A percentile compares a stretch with the other conserved stretches of the same genome.
Evolutionary conservation across 2,797 vertebrate species (phyloP).

Genomic region (Malurus splendens): DNA sequence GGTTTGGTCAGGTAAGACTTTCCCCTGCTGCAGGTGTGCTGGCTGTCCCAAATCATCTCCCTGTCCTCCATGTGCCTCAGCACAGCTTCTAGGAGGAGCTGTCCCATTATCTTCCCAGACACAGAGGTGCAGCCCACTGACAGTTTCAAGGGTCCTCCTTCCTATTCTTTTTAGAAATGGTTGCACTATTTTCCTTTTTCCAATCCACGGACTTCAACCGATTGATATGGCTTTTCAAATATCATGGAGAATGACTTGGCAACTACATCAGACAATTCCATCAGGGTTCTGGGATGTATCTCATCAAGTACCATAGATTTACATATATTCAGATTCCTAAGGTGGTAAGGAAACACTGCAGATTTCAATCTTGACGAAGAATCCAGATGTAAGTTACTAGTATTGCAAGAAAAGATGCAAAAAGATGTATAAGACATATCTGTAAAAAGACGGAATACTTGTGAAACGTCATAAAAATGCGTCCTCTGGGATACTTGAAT

Average conservation of each 20-base stretch:
- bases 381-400: background rate
- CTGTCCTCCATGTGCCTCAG: background rate
- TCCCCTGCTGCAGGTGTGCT: background rate
- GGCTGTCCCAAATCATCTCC: background rate
- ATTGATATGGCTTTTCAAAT: background rate
- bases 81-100: background rate
- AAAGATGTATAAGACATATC: background rate
- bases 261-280: background rate
- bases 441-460: background rate
- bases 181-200: background rate
- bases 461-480: background rate
- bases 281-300: background rate
- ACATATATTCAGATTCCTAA: background rate
- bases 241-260: background rate
- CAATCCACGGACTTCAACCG: fast-evolving
- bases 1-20: background rate
- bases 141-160: background rate
- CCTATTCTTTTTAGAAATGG: background rate
- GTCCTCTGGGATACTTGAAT: background rate
- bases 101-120: background rate
- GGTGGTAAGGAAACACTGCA: background rate
- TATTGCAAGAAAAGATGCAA: background rate
- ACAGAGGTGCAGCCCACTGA: background rate
- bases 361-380: background rate
- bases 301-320: background rate